A percentile compares a stretch with the other conserved stretches of the same genome.
Conservation (phyloP, 2,113 vertebrate species). For the Mystacornis crossleyi region DNA sequence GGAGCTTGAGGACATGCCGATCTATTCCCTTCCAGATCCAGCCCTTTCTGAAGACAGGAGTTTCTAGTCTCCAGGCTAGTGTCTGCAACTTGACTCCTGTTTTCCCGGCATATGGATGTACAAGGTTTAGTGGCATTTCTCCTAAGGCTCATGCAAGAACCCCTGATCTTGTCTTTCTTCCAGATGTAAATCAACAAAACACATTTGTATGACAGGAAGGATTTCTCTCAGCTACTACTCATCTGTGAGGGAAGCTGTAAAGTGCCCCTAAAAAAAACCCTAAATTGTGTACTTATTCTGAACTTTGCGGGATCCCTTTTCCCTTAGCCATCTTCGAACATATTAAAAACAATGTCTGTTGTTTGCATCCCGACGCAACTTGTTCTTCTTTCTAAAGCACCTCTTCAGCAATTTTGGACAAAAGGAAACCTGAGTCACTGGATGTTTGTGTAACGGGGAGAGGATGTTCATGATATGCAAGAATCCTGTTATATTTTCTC, state of each 20-base stretch:
- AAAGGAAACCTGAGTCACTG: not conserved
- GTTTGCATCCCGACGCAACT: not conserved
- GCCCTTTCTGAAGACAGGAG: not conserved
- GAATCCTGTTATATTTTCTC: not conserved
- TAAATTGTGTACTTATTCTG: not conserved
- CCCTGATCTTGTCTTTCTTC: not conserved
- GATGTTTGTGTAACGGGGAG: not conserved
- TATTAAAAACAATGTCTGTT: not conserved
- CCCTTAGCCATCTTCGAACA: not conserved
- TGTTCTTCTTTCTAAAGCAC: not conserved
- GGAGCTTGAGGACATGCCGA: not conserved
- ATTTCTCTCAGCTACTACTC: not conserved
- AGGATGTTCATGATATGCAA: not conserved
- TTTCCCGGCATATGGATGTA: not conserved
- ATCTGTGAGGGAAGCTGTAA: not conserved
- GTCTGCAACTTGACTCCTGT: not conserved
- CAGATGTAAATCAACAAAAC: not conserved
- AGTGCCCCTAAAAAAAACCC: not conserved
- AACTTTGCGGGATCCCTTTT: not conserved
- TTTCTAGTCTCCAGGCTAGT: not conserved
- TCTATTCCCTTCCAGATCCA: not conserved
- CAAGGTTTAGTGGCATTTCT: not conserved
- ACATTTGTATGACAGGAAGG: not conserved
- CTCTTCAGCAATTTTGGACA: not conserved
- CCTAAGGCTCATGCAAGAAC: not conserved